Evolutionary conservation across 2,888 invertebrate species (phyloP).

Genomic region (Leptopilina drosophilae): DNA sequence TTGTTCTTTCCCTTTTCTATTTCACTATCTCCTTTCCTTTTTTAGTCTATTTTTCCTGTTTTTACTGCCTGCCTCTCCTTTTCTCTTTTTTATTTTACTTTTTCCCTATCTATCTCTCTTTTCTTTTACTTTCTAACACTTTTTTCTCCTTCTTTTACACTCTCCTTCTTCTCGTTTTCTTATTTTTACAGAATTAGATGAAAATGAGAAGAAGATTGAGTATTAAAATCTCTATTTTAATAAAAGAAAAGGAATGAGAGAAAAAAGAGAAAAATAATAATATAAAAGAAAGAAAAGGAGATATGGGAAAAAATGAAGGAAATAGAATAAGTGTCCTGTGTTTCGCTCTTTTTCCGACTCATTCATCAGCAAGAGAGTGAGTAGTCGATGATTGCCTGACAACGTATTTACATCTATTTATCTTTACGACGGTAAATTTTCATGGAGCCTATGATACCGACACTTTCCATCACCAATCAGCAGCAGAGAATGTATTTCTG

Average conservation of each 20-base stretch:
- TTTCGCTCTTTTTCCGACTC: slow-evolving; percentile 1
- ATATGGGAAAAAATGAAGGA: no score
- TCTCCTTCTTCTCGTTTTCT: background rate
- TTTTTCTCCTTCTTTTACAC: background rate
- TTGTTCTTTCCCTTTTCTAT: no score
- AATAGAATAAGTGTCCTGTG: no score
- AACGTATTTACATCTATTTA: slow-evolving; percentile 34
- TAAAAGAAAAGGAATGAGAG: no score
- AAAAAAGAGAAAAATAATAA: no score
- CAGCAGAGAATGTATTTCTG: slow-evolving; percentile 55
- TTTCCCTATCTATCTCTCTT: background rate
- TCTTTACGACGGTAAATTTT: slow-evolving; percentile 37
- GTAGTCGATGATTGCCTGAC: slow-evolving; percentile 38
- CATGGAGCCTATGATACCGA: slow-evolving; percentile 50
- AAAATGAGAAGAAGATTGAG: no score
- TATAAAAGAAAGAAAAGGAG: no score
- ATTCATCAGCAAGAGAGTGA: slow-evolving; percentile 24
- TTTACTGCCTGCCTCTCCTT: no score
- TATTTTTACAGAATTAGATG: background rate
- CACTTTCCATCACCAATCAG: slow-evolving; percentile 64
- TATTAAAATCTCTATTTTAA: no score
- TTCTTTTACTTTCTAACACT: background rate
- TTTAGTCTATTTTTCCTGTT: no score
- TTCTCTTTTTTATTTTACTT: background rate
- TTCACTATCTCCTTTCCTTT: no score